Base-by-base conservation (phyloP, 2,113 vertebrate genomes). In the Procavia capensis region DNA sequence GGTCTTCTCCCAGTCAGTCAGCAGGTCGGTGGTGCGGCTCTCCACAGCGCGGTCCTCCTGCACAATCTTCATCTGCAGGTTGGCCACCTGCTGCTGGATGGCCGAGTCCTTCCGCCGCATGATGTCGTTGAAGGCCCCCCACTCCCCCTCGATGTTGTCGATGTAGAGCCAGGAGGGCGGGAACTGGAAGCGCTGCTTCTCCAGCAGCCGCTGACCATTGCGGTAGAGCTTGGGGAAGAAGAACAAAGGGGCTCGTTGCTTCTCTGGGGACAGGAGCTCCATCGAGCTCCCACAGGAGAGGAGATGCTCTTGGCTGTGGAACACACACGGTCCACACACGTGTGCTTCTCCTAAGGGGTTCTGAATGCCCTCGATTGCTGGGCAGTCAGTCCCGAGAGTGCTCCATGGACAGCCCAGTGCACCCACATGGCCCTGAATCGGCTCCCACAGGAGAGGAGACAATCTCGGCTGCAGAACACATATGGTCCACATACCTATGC, bases 51-150 rank as follows among this genome's bases (percentile, higher is more conserved):
- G 99, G 98, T 99, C 99, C 97, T 99, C 99, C 93, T 99, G 99
- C 43, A 99, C 99, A 0, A 99, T 99, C 98, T 99, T 99, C 99
- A 99, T 99, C 95, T 99, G 99, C 96, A 99, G 98, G 98, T 99
- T 99, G 25, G 99, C 99, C 84, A 99, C 99, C 97, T 99, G 99
- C 80, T 99, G 99, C 88, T 99, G 99, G 93, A 99, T 99, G 84
- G 99, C 99, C 0, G 99, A 99, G 97, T 99, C 99, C 96, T 99
- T 99, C 47, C 99, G 99, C 63, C 99, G 99, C 99, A 99, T 99
- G 47, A 99, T 99, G 98, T 99, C 99, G 57, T 99, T 99, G 98
- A 99, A 99, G 36, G 99, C 99, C 0, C 99, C 99, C 99, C 99
- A 99, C 82, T 99, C 99, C 4, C 99, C 99, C 96, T 99, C 99